Evolutionary conservation across 1,140 invertebrate species (phyloP).

Genomic region (Saccostrea echinata): DNA sequence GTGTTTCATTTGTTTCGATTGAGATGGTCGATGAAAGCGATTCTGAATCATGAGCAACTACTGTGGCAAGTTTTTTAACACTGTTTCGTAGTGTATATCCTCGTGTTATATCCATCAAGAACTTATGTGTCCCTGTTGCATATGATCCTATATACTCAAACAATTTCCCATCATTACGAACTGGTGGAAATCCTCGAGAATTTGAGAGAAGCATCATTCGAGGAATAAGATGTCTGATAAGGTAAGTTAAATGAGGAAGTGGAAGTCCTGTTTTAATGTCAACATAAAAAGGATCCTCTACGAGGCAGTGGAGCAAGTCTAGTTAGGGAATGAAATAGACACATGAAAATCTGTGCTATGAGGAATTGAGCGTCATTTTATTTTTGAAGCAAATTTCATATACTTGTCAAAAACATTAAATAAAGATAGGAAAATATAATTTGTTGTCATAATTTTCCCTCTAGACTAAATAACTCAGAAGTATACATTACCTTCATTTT

Average conservation of each 20-base stretch:
- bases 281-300: not conserved
- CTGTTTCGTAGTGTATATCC: no score
- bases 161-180: not conserved
- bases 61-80: not conserved
- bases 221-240: not conserved
- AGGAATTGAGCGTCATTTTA: no score
- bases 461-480: not conserved
- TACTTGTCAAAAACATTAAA: no score
- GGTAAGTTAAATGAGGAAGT: not conserved
- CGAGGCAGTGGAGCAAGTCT: not conserved
- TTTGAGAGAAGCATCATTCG: not conserved
- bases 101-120: not conserved
- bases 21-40: not conserved
- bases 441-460: not conserved
- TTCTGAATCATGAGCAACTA: not conserved
- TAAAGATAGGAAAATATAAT: not conserved
- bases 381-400: no score
- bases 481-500: constrained; percentile 12
- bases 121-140: not conserved
- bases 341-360: not conserved
- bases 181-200: not conserved
- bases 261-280: constrained; percentile 21
- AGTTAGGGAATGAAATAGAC: no score
- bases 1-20: not conserved
- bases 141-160: not conserved